These are phyloP conservation scores for Platanista minor DNA, from an alignment of 2,113 vertebrate genomes.

Conservation along the genomic window DNA sequence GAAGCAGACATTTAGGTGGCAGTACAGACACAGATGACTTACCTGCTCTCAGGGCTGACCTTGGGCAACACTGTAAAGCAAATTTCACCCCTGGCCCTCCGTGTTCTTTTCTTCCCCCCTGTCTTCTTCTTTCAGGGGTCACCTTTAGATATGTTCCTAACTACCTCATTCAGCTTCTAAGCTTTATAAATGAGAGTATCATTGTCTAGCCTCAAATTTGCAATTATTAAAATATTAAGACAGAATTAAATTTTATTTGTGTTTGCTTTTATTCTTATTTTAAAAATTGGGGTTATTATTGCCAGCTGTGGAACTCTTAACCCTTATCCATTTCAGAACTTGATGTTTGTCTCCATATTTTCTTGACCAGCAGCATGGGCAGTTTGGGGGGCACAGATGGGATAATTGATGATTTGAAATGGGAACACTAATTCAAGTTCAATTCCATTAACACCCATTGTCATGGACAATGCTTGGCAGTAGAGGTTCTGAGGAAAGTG, in stretches of 20 bases:
- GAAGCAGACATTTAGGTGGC: neutral
- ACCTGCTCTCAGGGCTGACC: neutral
- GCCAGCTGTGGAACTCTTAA: neutral
- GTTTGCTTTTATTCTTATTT: neutral
- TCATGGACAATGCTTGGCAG: neutral
- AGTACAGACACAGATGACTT: neutral
- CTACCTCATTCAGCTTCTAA: neutral
- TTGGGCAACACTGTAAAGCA: neutral
- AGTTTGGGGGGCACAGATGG: neutral
- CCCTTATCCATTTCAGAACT: neutral
- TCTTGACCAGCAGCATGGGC: neutral
- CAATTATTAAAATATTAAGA: neutral
- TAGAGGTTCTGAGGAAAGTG: neutral
- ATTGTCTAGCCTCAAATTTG: neutral
- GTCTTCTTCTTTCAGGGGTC: neutral
- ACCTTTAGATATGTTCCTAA: neutral
- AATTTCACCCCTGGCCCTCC: rapidly evolving
- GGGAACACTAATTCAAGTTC: neutral
- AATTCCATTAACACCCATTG: neutral
- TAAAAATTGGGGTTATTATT: neutral
- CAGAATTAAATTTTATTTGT: neutral
- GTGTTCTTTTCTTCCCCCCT: neutral
- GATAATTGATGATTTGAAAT: neutral
- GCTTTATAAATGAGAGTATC: neutral
- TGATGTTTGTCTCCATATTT: neutral